Conservation (phyloP, 2,797 vertebrate genomes). For the Chelonia mydas region DNA sequence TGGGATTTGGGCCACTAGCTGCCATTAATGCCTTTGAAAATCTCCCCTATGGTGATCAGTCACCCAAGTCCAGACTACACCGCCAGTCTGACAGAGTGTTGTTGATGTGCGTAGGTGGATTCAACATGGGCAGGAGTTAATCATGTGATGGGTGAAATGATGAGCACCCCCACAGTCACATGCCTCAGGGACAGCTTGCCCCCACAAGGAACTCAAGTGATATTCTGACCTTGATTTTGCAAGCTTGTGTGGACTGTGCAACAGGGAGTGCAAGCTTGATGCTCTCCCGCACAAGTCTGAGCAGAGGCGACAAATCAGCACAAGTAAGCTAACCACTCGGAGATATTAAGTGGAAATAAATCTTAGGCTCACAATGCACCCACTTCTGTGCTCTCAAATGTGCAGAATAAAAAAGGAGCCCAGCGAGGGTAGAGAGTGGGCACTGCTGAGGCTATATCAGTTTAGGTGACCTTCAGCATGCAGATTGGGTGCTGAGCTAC, state of each 20-base stretch:
- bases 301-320: neutral
- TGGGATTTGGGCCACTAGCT: too few species aligned
- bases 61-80: neutral
- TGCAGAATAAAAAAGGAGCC: neutral
- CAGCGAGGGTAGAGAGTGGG: neutral
- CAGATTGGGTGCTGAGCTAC: neutral
- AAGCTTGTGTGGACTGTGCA: neutral
- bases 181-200: neutral
- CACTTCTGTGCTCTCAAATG: neutral
- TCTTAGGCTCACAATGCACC: neutral
- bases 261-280: neutral
- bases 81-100: neutral
- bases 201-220: neutral
- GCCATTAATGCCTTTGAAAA: neutral
- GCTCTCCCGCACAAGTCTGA: neutral
- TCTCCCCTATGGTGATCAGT: neutral
- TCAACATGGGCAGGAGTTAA: neutral
- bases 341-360: neutral
- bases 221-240: neutral
- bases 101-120: neutral
- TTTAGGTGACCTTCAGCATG: neutral
- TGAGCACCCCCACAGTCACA: too few species aligned
- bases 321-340: neutral
- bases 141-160: neutral
- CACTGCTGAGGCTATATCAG: neutral